A percentile compares a stretch with the other conserved stretches of the same genome.
Evolutionary conservation across 2,888 invertebrate species (phyloP).

Genomic region (Philaethria dido): DNA sequence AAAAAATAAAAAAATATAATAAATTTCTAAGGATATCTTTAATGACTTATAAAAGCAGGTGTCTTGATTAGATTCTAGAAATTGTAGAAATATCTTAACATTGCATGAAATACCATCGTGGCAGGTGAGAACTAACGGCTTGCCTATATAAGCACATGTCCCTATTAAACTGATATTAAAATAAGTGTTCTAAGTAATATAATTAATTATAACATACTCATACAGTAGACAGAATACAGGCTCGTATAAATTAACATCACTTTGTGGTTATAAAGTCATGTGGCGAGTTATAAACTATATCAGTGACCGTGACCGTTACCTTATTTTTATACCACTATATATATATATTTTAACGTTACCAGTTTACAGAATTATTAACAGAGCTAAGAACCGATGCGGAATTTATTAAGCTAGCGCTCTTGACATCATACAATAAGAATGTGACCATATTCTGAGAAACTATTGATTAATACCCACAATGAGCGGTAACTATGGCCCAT

Average conservation of each 20-base stretch:
- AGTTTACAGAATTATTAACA: conserved; percentile 16
- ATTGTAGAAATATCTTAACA: background rate
- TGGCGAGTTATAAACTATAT: conserved; percentile 16
- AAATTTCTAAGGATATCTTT: background rate
- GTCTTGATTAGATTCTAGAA: background rate
- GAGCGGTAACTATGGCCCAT: conserved; percentile 38
- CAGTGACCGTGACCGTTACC: conserved; percentile 17
- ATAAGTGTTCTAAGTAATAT: background rate
- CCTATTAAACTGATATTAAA: background rate
- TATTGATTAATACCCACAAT: conserved; percentile 40
- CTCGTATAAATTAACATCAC: conserved; percentile 47
- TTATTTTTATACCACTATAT: conserved; percentile 1
- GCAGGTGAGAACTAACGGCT: conserved; percentile 12
- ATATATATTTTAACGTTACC: background rate
- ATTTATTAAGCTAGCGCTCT: background rate
- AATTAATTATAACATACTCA: background rate
- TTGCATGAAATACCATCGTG: background rate
- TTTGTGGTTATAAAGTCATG: conserved; percentile 61
- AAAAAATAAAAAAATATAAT: background rate
- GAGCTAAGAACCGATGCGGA: conserved; percentile 9
- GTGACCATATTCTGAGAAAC: conserved; percentile 29
- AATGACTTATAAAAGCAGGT: background rate
- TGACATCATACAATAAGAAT: conserved; percentile 32
- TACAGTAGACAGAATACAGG: background rate
- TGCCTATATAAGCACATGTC: conserved; percentile 3